These are phyloP conservation scores for Pteruthius melanotis DNA, from an alignment of 2,113 vertebrate genomes.

Conservation along the genomic window DNA sequence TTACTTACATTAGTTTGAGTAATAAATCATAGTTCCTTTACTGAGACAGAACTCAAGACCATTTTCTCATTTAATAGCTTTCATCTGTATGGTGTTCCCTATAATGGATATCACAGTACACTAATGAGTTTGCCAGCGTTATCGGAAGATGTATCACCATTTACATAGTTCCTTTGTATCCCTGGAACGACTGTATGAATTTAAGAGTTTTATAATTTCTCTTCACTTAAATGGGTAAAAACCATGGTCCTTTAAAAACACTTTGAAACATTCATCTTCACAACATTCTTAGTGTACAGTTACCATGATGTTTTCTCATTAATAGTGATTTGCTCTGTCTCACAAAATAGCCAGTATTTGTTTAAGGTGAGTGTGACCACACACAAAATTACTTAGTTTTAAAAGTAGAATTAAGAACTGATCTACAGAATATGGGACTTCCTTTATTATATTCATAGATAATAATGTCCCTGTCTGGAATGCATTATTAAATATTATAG, in stretches of 20 bases:
- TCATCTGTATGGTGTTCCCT: conserved; percentile 36
- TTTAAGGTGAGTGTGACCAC: background rate
- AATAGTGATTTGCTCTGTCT: background rate
- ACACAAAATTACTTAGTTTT: background rate
- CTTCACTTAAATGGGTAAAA: background rate
- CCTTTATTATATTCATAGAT: conserved; percentile 4
- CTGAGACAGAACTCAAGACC: conserved; percentile 3
- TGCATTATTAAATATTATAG: background rate
- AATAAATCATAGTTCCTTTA: conserved; percentile 53
- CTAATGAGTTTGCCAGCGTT: conserved; percentile 59
- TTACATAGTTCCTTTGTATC: conserved; percentile 1
- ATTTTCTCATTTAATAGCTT: conserved; percentile 68
- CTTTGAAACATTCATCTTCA: background rate
- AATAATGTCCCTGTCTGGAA: background rate
- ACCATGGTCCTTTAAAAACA: background rate
- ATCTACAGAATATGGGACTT: background rate
- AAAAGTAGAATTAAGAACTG: background rate
- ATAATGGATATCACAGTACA: conserved; percentile 51
- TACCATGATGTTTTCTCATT: background rate
- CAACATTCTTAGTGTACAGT: background rate
- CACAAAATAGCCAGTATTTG: background rate
- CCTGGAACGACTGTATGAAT: background rate
- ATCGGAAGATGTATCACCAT: conserved; percentile 44
- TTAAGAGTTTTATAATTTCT: conserved; percentile 36
- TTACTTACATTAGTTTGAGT: conserved; percentile 26